phyloP scores from a whole-genome alignment of 2,888 invertebrate genomes.

The Leucozona laternaria region DNA sequence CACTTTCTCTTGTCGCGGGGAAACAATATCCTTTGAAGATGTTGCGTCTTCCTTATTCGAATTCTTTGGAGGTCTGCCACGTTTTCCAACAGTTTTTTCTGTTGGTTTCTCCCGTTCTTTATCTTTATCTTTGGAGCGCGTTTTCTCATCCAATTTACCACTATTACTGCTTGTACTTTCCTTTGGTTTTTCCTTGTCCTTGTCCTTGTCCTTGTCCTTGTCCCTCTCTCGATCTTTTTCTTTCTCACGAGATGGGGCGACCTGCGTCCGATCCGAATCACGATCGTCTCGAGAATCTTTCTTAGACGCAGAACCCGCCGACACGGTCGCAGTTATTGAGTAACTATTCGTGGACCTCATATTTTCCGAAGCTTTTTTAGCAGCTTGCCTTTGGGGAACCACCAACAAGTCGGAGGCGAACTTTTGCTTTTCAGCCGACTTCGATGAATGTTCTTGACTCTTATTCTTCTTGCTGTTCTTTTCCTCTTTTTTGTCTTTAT shows the following conservation, averaged over 20 bases:
- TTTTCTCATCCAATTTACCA: conserved; percentile 81
- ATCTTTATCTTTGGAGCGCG: conserved; percentile 78
- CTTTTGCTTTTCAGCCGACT: conserved; percentile 71
- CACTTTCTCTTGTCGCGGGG: conserved; percentile 72
- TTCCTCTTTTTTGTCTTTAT: conserved; percentile 67
- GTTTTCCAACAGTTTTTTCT: conserved; percentile 81
- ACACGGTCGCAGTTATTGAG: conserved; percentile 53
- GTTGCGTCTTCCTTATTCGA: conserved; percentile 54
- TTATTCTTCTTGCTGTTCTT: conserved; percentile 58
- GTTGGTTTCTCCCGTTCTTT: conserved; percentile 69
- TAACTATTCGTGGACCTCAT: conserved; percentile 88
- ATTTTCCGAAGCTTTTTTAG: conserved; percentile 95
- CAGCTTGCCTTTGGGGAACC: conserved; percentile 95
- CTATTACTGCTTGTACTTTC: conserved; percentile 68
- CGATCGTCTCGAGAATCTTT: conserved; percentile 69
- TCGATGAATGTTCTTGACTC: conserved; percentile 36
- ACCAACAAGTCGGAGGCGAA: conserved; percentile 90
- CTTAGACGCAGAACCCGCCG: conserved; percentile 26
- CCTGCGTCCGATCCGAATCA: conserved; percentile 69
- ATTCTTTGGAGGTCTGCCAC: conserved; percentile 82
- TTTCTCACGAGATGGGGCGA: conserved; percentile 53
- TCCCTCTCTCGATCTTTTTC: conserved; percentile 77
- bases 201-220: conserved; percentile 58
- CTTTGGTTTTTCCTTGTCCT: conserved; percentile 58
- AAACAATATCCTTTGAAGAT: conserved; percentile 67